A percentile compares a stretch with the other conserved stretches of the same genome.
These are phyloP conservation scores for Colaptes auratus DNA, from an alignment of 2,113 vertebrate species.

Conservation along the genomic window DNA sequence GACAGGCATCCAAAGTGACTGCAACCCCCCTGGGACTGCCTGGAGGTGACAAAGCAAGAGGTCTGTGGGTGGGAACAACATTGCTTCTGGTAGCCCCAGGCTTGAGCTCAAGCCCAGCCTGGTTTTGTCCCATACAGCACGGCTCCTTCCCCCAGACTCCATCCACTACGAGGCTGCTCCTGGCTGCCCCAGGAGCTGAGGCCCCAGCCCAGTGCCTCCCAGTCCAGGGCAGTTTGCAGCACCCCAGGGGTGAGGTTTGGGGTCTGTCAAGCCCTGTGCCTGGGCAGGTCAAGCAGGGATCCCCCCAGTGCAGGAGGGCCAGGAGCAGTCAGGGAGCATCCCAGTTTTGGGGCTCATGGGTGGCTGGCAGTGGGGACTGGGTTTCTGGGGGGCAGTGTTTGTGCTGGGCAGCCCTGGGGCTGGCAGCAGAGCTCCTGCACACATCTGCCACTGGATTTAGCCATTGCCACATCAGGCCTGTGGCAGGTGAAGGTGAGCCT, in stretches of 20 bases:
- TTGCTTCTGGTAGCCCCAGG: fast-evolving
- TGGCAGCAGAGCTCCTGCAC: background rate
- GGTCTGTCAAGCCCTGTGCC: background rate
- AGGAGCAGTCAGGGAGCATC: background rate
- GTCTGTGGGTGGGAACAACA: background rate
- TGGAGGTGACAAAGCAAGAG: background rate
- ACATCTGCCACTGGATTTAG: background rate
- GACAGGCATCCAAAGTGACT: background rate
- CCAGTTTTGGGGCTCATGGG: fast-evolving
- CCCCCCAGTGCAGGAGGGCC: fast-evolving
- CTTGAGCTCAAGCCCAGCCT: background rate
- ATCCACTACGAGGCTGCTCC: fast-evolving
- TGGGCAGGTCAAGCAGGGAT: background rate
- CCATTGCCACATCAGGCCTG: no score
- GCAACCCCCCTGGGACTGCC: background rate
- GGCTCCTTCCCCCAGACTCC: background rate
- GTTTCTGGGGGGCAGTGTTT: background rate
- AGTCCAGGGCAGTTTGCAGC: background rate
- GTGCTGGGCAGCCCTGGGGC: background rate
- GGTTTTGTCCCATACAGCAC: no score
- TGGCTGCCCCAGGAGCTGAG: background rate
- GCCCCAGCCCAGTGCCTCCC: background rate
- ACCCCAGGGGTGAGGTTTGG: background rate
- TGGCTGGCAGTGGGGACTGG: background rate
- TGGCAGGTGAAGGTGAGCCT: no score